Evolutionary conservation across 2,113 vertebrate genomes (phyloP).

Genomic region (Pachypanchax playfairii): DNA sequence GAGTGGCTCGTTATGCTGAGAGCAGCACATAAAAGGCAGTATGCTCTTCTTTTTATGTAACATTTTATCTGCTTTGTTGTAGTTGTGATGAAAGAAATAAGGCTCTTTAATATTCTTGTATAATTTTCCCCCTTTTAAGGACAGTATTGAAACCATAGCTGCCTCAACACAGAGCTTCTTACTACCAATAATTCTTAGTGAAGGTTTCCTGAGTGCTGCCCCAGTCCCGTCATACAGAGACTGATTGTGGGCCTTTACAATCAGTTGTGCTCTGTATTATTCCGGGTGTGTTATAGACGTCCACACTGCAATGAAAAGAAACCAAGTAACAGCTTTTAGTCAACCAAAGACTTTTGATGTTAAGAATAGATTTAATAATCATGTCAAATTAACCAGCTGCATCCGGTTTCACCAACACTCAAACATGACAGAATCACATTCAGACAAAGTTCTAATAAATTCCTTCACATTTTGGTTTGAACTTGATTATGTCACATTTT

Average conservation of each 20-base stretch:
- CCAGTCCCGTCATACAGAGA: conserved; percentile 71
- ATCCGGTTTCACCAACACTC: too few relatives aligned
- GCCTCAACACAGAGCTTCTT: conserved; percentile 12
- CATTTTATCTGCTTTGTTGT: conserved; percentile 24
- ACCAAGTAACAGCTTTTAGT: conserved; percentile 20
- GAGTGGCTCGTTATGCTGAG: conserved; percentile 49
- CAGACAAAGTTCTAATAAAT: too few relatives aligned
- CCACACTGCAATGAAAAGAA: conserved; percentile 44
- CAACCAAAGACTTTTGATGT: conserved; percentile 14
- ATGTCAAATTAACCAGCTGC: too few relatives aligned
- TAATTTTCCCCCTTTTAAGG: conserved; percentile 12
- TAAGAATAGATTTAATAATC: too few relatives aligned
- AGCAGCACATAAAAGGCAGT: conserved; percentile 54
- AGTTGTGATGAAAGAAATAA: conserved; percentile 6
- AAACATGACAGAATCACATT: not conserved
- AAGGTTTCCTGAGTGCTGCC: conserved; percentile 43
- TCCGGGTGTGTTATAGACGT: conserved; percentile 51
- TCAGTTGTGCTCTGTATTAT: conserved; percentile 64
- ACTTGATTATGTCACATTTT: not conserved
- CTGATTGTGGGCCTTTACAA: conserved; percentile 60
- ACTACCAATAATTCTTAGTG: conserved; percentile 28
- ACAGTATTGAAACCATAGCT: not conserved
- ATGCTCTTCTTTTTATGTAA: conserved; percentile 20
- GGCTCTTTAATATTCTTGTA: conserved; percentile 23
- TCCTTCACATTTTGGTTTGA: conserved; percentile 3